Evolutionary conservation across 30 jellyfish, hydroid and myxozoan genomes (phyloP).

Genomic region (Pelagia noctiluca): DNA sequence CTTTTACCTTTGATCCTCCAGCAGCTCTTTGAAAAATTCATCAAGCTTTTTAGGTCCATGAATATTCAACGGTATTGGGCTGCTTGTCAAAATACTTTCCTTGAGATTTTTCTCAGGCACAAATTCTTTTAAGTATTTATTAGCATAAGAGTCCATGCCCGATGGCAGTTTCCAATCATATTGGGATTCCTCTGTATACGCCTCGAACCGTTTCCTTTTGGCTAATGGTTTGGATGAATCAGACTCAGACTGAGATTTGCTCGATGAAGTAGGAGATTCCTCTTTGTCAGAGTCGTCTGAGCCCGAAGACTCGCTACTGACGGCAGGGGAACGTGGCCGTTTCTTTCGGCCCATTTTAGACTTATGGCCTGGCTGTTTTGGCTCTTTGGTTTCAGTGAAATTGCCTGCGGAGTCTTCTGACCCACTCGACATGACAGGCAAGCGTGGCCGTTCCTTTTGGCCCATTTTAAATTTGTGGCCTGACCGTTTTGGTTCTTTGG

Average conservation of each 20-base stretch:
- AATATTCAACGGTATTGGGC: slow-evolving; percentile 49
- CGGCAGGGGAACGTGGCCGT: no score
- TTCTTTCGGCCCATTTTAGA: no score
- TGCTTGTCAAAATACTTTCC: slow-evolving; percentile 35
- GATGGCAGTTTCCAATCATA: slow-evolving; percentile 25
- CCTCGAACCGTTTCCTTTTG: slow-evolving; percentile 13
- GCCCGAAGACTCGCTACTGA: background rate
- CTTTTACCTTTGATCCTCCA: slow-evolving; percentile 30
- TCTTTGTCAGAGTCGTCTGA: background rate
- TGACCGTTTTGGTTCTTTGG: no score
- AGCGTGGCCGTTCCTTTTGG: no score
- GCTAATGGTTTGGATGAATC: background rate
- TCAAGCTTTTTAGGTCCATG: slow-evolving; percentile 33
- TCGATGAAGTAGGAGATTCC: background rate
- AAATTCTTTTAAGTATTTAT: background rate
- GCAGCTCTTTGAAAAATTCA: slow-evolving; percentile 39
- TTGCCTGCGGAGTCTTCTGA: no score
- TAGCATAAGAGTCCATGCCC: slow-evolving; percentile 13
- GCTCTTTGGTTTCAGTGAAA: no score
- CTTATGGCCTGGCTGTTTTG: no score
- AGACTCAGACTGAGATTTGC: slow-evolving; percentile 13
- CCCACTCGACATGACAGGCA: no score
- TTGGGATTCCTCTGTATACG: background rate
- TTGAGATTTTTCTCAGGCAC: slow-evolving; percentile 43
- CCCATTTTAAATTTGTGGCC: no score